Evolutionary conservation across 2,113 vertebrate species (phyloP), one percentile per base, ranked within the genome.

Genomic region (Sylvia atricapilla): DNA sequence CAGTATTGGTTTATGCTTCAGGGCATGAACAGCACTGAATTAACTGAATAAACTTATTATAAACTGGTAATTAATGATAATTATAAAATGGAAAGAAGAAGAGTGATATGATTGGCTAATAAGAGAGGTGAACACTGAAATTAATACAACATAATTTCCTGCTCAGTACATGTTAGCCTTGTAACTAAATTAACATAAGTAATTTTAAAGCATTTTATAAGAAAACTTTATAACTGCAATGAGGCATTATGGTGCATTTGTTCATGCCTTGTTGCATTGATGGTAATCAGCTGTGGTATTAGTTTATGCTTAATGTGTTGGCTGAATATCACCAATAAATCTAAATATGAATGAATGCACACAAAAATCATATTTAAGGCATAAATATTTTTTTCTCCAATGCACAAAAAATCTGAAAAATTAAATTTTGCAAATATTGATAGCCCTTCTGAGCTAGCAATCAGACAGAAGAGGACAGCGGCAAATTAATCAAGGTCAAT

Each of bases 31-130:
- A 94, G 68, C 76, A 87, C 80, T 96, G 91, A 97, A 93, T 98
- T 97, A 98, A 97, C 94, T 95, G 97, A 98, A 97, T 98, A 98
- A 98, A 97, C 96, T 96, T 95, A 96, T 97, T 98, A 97, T 95
- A 97, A 95, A 96, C 76, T 92, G 96, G 90, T 96, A 98, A 98
- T 98, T 98, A 97, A 93, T 95, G 90, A 86, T 97, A 97, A 97
- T 98, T 98, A 96, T 96, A 96, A 97, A 97, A 90, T 90, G 84
- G 92, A 96, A 95, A 97, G 96, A 84, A 84, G 93, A 86, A 97
- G 94, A 96, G 93, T 87, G 83, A 86, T 95, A 58, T 85, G 95
- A 98, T 97, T 98, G 97, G 85, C 84, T 97, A 96, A 97, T 97
- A 98, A 92, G 94, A 97, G 89, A 91, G 55, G 69, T 84, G 79